Percentiles rank a stretch among this genome's conserved stretches.
Evolutionary conservation across 2,888 invertebrate species (phyloP).

Genomic region (Ametastegia equiseti): DNA sequence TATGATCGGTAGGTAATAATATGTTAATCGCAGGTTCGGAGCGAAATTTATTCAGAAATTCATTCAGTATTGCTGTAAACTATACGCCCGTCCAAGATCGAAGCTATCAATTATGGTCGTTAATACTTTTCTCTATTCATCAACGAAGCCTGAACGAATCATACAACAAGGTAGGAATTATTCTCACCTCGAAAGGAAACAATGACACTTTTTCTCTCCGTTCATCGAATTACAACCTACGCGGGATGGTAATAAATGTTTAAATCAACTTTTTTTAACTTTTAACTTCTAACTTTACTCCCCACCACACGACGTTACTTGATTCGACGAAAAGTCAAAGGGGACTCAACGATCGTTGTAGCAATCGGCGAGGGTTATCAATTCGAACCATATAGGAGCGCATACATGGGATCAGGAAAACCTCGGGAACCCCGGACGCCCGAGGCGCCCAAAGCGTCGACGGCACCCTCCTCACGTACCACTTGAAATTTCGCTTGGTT

Average conservation of each 20-base stretch:
- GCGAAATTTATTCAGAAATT: constrained; percentile 21
- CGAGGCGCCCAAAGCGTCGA: constrained; percentile 3
- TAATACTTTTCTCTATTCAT: background rate
- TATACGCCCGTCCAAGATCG: background rate
- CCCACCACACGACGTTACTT: background rate
- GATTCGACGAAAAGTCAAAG: background rate
- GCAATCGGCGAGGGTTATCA: constrained; percentile 38
- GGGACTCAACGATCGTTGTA: background rate
- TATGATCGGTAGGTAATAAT: constrained; percentile 22
- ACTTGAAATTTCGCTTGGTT: constrained; percentile 75
- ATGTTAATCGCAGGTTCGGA: constrained; percentile 20
- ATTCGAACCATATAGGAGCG: constrained; percentile 39
- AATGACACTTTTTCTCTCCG: constrained; percentile 1
- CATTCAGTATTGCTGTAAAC: constrained; percentile 10
- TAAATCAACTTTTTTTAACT: background rate
- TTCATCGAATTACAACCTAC: background rate
- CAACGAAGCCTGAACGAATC: too few species aligned
- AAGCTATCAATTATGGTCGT: constrained; percentile 27
- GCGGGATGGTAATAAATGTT: background rate
- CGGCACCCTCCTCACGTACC: constrained; percentile 62
- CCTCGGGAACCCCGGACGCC: constrained; percentile 16
- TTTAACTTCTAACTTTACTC: background rate
- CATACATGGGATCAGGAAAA: constrained; percentile 27
- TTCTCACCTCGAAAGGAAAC: background rate
- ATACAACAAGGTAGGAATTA: constrained; percentile 7